Evolutionary conservation across 2,113 vertebrate species (phyloP), one percentile per base, ranked within the genome.

Genomic region (Datnioides undecimradiatus): DNA sequence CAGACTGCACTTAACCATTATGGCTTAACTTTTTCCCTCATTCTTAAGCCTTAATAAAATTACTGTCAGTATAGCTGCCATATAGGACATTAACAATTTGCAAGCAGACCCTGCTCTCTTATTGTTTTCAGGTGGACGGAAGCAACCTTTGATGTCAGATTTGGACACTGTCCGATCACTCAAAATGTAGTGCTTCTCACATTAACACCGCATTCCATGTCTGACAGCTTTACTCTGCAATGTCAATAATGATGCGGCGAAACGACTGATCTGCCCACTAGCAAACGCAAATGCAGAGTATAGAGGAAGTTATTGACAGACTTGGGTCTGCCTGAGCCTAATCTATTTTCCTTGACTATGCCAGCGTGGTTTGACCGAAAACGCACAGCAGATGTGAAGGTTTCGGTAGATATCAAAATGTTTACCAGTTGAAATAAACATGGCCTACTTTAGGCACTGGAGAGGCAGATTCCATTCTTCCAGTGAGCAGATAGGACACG

Each of bases 321-420:
- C 86, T 41, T 21, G 60, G 76, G 76, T 70, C 76, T 86, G 57
- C 83, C 67, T 85, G 76, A 43, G 76, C 62, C 60, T 87, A 73
- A 77, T 82, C 84, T 85, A 81, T 90, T 92, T 94, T 90, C 68
- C 82, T 87, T 76, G 25, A 34, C 85, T 49, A 57, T 90, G 90
- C 90, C 92, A 91, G 79, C 69, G 84, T 88, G 76, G 91, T 94
- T 93, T 86, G 85, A 91, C 83, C 14, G 87, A 92, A 94, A 95
- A 95, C 82, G 60, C 88, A 21, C 87, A 94, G 91, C 94, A 95
- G 94, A 95, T 95, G 94, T 90, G 85, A 91, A 91, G 87, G 91
- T 94, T 94, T 92, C 79, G 85, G 91, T 92, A 91, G 92, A 94
- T 95, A 95, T 94, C 94, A 95, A 94, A 95, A 95, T 95, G 94